These are phyloP conservation scores for Sebastes steindachneri DNA, from an alignment of 2,797 vertebrate species.

Conservation along the genomic window DNA sequence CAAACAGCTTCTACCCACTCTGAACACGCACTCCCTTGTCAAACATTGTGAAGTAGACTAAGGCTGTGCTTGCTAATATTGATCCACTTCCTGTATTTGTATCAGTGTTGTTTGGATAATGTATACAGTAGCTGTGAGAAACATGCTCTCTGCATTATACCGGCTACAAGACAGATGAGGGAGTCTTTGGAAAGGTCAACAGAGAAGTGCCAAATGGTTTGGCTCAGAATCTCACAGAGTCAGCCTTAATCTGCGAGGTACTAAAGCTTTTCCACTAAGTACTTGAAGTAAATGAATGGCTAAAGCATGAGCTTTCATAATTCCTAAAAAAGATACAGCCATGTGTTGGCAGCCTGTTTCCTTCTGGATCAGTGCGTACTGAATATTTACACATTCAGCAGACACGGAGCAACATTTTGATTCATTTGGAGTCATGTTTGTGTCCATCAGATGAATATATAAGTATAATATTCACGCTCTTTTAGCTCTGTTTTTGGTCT, in stretches of 20 bases:
- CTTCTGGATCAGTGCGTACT: not conserved
- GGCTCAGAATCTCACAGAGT: conserved; percentile 36
- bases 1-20: not conserved
- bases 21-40: not conserved
- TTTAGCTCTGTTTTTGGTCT: too few species aligned
- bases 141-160: conserved; percentile 6
- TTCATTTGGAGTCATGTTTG: not conserved
- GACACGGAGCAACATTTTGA: not conserved
- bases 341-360: not conserved
- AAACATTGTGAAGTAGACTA: not conserved
- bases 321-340: not conserved
- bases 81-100: not conserved
- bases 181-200: conserved; percentile 41
- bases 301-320: conserved; percentile 2
- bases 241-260: conserved; percentile 27
- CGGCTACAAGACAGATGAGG: conserved; percentile 6
- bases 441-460: not conserved
- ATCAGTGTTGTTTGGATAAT: not conserved
- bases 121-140: not conserved
- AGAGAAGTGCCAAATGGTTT: conserved; percentile 57
- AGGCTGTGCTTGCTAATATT: not conserved
- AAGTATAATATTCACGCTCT: not conserved
- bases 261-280: conserved; percentile 6
- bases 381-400: not conserved
- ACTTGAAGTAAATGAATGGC: conserved; percentile 17